Percentiles rank a stretch among this genome's conserved stretches.
These are phyloP conservation scores for Argya squamiceps DNA, from an alignment of 2,797 vertebrate genomes.

Conservation along the genomic window DNA sequence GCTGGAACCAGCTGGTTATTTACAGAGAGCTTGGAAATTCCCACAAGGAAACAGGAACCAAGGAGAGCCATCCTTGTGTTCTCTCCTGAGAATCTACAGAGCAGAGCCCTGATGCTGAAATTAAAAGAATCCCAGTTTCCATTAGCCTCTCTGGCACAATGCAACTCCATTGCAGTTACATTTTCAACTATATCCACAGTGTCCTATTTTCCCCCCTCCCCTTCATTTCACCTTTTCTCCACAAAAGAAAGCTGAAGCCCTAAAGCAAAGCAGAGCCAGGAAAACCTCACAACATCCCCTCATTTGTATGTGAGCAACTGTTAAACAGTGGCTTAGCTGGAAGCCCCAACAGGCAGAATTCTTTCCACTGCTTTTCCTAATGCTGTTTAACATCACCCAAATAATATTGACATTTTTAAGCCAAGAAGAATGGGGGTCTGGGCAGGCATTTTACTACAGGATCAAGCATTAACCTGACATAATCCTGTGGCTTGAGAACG, in stretches of 20 bases:
- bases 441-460: neutral
- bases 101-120: neutral
- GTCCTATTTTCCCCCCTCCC: rapidly evolving
- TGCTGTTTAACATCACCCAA: neutral
- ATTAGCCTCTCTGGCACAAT: neutral
- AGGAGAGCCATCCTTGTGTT: neutral
- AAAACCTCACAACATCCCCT: neutral
- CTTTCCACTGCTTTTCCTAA: neutral
- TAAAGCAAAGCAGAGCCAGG: neutral
- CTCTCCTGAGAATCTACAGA: rapidly evolving
- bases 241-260: neutral
- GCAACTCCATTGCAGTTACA: neutral
- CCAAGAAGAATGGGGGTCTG: neutral
- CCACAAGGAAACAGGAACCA: rapidly evolving
- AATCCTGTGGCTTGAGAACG: neutral
- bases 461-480: neutral
- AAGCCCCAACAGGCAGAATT: neutral
- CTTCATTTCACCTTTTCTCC: neutral
- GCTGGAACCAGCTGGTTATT: neutral
- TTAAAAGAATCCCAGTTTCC: neutral
- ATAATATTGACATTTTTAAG: neutral
- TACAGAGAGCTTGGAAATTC: no score
- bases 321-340: neutral
- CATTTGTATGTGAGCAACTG: neutral
- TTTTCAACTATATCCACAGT: neutral